Base-by-base conservation (phyloP, 37 sponge, comb jelly and placozoan genomes). In the Theonella swinhoei region DNA sequence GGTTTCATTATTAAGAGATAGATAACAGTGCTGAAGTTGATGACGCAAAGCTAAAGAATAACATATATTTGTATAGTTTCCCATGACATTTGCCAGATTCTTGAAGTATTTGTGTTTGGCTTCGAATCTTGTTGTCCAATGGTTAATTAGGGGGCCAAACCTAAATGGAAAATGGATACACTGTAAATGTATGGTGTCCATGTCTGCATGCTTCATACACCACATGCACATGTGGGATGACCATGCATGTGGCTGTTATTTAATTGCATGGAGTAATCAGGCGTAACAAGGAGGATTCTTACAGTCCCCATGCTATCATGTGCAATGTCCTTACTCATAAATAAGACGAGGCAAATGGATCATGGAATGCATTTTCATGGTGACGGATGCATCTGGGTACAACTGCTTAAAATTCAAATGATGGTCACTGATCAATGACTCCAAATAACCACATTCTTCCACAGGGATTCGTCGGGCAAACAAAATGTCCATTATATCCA, bases 61-160 rank as follows among this genome's bases (percentile, higher is more conserved):
- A 24, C 67, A 65, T 9, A 65, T 65, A 28, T 65, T 59, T 19
- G 61, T 59, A 59, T 22, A 59, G 19, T 59, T 65, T 24, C 67
- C 67, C 67, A 65, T 65, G 7, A 65, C n/a, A 19, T 65, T 24
- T 47, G 67, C 4, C 67, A 65, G 67, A 65, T 65, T 9, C 67
- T 65, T 65, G 67, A 65, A 65, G n/a, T 65, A 65, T 65, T 65
- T 65, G n/a, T 65, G 67, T 24, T 65, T 65, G 42, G 43, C 47
- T 1, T 74, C 74, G 5, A 14, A 74, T n/a, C 74, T 28, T 8
- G 40, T 71, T 19, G 39, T 38, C 72, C 72, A 71, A 32, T 38
- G 40, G 39, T 37, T 38, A 28, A 65, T 8, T 7, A 65, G 67
- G 19, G 67, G 67, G 7, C 67, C 67, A 28, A 65, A 65, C 67